Base-by-base conservation (phyloP, 2,888 invertebrate genomes). In the Meta bourneti region DNA sequence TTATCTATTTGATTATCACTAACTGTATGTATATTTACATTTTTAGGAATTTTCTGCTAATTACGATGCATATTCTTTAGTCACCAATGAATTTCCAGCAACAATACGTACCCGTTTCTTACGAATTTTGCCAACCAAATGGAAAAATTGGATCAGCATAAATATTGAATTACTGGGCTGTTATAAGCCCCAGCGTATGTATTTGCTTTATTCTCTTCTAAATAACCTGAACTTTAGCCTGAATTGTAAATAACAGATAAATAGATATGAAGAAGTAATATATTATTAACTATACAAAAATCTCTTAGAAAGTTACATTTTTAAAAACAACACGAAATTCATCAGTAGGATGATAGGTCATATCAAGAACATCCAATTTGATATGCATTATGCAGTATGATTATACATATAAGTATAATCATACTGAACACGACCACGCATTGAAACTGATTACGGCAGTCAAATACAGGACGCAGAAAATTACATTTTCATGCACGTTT, bases 111-210 rank as follows among this genome's bases (percentile, higher is more conserved):
- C 97, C 0, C 96, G 96, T 93, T 97, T 96, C 94, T 93, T 98
- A 1, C 97, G 97, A 94, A 94, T 98, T n/a, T 94, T 96, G 82
- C 98, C 98, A 0, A 94, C 96, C 0, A 96, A 96, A 86, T 98
- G 98, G 98, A 96, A 97, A 75, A 95, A 96, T 7, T 96, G 96
- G 93, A 97, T 98, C 70, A 97, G 97, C 93, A 95, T 98, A 95
- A 96, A 97, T 90, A 95, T 97, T 0, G 98, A 98, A 94, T 96
- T 98, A 0, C 95, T 97, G 13, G 98, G 98, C 8, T 98, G 98
- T 94, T 98, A 96, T 94, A 95, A 96, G 93, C 96, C 97, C 1
- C 97, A 97, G 94, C 96, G 96, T 96, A 95, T 96, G 96, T 95
- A 13, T 61, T 34, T 34, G 34, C 1, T 34, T 34, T 34, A 34